phyloP scores from a whole-genome alignment of 2,113 vertebrate species.

The Heterochromis multidens region DNA sequence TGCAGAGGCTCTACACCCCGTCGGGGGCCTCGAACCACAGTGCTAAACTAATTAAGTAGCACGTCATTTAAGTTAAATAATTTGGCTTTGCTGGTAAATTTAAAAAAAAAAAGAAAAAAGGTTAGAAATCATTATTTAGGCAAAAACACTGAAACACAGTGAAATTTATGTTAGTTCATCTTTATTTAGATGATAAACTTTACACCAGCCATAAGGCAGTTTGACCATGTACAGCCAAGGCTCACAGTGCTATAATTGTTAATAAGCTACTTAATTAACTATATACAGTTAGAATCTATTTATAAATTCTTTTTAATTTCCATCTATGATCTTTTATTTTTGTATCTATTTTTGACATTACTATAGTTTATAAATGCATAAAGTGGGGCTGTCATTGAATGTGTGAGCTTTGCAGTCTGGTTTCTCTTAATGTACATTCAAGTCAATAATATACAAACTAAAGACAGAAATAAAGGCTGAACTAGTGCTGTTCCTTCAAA shows the following conservation, averaged over 20 bases:
- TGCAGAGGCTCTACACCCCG: not conserved
- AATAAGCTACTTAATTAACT: no score
- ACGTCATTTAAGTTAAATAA: not conserved
- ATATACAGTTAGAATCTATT: no score
- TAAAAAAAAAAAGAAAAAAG: no score
- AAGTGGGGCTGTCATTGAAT: rapidly evolving
- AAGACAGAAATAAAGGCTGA: rapidly evolving
- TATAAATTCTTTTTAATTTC: no score
- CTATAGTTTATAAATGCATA: not conserved
- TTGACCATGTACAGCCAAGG: no score
- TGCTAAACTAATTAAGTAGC: not conserved
- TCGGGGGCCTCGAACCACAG: not conserved
- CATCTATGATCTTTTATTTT: no score
- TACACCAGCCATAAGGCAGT: rapidly evolving
- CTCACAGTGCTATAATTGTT: no score
- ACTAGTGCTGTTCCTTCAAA: not conserved
- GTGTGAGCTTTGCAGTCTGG: not conserved
- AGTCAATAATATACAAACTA: not conserved
- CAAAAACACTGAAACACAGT: not conserved
- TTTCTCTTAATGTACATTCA: not conserved
- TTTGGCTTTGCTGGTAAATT: not conserved
- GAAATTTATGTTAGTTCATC: not conserved
- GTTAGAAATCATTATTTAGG: not conserved
- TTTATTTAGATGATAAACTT: rapidly evolving
- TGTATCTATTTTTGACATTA: no score